phyloP scores from a whole-genome alignment of 2,113 vertebrate species.

The Proteles cristata region DNA sequence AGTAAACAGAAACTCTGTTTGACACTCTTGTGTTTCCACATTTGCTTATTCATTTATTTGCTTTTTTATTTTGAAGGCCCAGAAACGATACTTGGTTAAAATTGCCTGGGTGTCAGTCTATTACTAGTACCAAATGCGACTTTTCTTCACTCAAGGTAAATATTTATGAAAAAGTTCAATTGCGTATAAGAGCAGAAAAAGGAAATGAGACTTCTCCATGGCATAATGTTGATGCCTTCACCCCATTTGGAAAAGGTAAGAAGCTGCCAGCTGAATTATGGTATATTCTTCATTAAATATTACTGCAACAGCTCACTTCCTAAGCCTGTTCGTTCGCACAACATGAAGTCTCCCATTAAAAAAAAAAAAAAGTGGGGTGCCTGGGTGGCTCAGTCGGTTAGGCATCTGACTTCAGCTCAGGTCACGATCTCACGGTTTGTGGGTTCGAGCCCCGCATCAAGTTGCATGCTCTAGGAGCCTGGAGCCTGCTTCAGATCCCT shows the following conservation, averaged over 20 bases:
- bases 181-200: conserved; percentile 70
- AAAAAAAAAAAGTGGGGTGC: too few species aligned
- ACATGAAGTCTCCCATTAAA: neutral
- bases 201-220: conserved; percentile 64
- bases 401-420: too few species aligned
- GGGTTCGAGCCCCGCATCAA: too few species aligned
- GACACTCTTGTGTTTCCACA: neutral
- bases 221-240: conserved; percentile 54
- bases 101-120: conserved; percentile 78
- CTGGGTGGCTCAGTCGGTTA: too few species aligned
- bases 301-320: neutral
- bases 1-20: neutral
- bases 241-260: conserved; percentile 68
- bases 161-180: neutral
- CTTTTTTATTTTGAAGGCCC: conserved; percentile 41
- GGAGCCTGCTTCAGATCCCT: too few species aligned
- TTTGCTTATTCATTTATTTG: neutral
- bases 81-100: conserved; percentile 55
- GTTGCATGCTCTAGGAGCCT: too few species aligned
- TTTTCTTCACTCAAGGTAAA: conserved; percentile 61
- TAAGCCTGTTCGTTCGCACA: neutral
- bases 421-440: too few species aligned
- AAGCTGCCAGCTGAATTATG: neutral
- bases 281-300: neutral
- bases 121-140: conserved; percentile 53